Percentiles rank a stretch among this genome's conserved stretches.
phyloP scores from a whole-genome alignment of 2,888 invertebrate genomes.

The Caradrina kadenii region DNA sequence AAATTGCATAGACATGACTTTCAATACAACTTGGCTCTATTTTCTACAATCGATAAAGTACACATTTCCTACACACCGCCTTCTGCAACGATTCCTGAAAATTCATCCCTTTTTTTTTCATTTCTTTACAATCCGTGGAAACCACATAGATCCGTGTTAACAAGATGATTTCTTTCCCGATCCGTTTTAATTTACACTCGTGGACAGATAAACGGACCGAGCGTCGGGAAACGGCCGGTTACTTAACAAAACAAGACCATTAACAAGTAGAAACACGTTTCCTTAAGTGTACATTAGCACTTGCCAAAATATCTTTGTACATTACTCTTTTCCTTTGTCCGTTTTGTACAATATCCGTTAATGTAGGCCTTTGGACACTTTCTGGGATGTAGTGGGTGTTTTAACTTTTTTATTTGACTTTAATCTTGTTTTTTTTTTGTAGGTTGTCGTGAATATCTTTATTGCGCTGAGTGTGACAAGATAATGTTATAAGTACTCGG shows the following conservation, averaged over 20 bases:
- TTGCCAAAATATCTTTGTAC: slow-evolving; percentile 56
- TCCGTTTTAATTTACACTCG: slow-evolving; percentile 50
- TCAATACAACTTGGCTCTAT: no score
- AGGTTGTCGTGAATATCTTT: neutral
- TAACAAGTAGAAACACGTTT: slow-evolving; percentile 59
- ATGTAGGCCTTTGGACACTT: slow-evolving; percentile 39
- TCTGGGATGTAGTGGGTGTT: slow-evolving; percentile 22
- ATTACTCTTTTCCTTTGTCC: slow-evolving; percentile 54
- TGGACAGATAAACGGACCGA: slow-evolving; percentile 52
- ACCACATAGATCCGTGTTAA: slow-evolving; percentile 3
- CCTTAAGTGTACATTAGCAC: slow-evolving; percentile 59
- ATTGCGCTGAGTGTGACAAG: neutral
- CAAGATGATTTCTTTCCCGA: slow-evolving; percentile 24
- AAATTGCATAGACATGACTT: no score
- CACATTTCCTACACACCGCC: no score
- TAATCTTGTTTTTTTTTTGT: slow-evolving; percentile 10
- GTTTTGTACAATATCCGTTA: slow-evolving; percentile 32
- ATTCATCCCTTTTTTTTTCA: neutral
- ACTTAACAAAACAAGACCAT: slow-evolving; percentile 57
- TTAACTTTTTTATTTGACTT: slow-evolving; percentile 32
- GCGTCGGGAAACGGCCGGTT: slow-evolving; percentile 43
- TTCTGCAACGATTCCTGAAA: neutral
- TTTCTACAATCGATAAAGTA: no score
- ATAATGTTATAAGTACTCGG: no score
- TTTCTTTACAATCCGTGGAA: neutral